These are phyloP conservation scores for Telenomus remus DNA, from an alignment of 1,140 invertebrate genomes.

Conservation along the genomic window DNA sequence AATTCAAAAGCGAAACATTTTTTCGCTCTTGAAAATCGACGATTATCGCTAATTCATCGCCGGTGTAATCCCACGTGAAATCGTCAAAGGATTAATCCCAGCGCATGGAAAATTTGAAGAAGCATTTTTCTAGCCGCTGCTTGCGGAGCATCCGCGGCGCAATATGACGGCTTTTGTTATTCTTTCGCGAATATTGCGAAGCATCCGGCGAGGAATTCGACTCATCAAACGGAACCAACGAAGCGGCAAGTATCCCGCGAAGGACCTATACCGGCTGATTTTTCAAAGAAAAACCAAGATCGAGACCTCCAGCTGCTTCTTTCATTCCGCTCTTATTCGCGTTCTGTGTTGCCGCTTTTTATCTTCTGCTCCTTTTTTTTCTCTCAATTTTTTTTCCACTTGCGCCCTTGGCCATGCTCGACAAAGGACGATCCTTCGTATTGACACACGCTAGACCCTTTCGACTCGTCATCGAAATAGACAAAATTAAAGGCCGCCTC, in stretches of 20 bases:
- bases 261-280: constrained; percentile 63
- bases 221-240: constrained; percentile 66
- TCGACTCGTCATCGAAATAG: constrained; percentile 29
- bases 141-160: constrained; percentile 10
- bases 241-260: constrained; percentile 64
- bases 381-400: constrained; percentile 47
- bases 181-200: constrained; percentile 59
- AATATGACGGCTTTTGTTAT: constrained; percentile 61
- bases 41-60: background rate
- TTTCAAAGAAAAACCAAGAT: constrained; percentile 62
- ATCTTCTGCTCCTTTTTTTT: constrained; percentile 15
- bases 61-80: constrained; percentile 4
- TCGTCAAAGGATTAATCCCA: constrained; percentile 14
- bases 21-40: no score
- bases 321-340: constrained; percentile 13
- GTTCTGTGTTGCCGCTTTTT: no score
- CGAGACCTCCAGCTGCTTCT: constrained; percentile 30
- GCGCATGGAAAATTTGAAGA: constrained; percentile 25
- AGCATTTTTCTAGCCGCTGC: constrained; percentile 40
- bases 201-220: constrained; percentile 52
- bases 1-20: no score
- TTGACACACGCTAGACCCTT: constrained; percentile 30
- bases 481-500: constrained; percentile 26
- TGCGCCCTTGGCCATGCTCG: constrained; percentile 41
- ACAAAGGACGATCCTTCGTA: constrained; percentile 35